These are phyloP conservation scores for Zapornia atra DNA, from an alignment of 2,113 vertebrate genomes.

Conservation along the genomic window DNA sequence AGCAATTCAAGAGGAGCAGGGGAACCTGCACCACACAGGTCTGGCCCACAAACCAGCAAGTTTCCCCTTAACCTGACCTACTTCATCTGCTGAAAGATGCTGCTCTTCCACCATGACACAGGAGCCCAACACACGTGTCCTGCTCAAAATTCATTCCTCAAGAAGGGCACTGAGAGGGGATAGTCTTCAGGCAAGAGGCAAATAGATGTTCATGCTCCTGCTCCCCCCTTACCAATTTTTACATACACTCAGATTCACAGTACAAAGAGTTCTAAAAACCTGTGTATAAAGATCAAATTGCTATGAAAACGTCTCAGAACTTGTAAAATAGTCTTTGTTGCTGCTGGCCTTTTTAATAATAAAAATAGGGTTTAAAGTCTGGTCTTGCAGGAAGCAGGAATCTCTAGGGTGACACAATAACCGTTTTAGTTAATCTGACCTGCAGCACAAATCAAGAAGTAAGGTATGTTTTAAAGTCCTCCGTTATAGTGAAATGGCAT, in stretches of 20 bases:
- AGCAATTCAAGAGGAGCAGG: not conserved
- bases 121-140: not conserved
- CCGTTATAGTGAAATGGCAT: slow-evolving; percentile 66
- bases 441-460: slow-evolving; percentile 71
- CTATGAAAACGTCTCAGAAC: slow-evolving; percentile 66
- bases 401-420: slow-evolving; percentile 73
- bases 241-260: slow-evolving; percentile 16
- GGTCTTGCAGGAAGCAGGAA: slow-evolving; percentile 61
- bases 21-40: not conserved
- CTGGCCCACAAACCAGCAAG: not conserved
- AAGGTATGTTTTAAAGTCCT: slow-evolving; percentile 66
- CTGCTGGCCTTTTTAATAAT: slow-evolving; percentile 75
- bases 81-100: not conserved
- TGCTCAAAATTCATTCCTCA: not conserved
- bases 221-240: not conserved
- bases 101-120: not conserved
- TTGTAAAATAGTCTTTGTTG: slow-evolving; percentile 70
- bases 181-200: not conserved
- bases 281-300: slow-evolving; percentile 69
- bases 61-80: not conserved
- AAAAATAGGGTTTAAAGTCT: slow-evolving; percentile 71
- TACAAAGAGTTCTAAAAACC: slow-evolving; percentile 59
- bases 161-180: not conserved
- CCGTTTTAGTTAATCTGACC: slow-evolving; percentile 73
- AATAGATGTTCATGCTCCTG: not conserved